Conservation (phyloP, 1,140 invertebrate species). For the Delia radicum region DNA sequence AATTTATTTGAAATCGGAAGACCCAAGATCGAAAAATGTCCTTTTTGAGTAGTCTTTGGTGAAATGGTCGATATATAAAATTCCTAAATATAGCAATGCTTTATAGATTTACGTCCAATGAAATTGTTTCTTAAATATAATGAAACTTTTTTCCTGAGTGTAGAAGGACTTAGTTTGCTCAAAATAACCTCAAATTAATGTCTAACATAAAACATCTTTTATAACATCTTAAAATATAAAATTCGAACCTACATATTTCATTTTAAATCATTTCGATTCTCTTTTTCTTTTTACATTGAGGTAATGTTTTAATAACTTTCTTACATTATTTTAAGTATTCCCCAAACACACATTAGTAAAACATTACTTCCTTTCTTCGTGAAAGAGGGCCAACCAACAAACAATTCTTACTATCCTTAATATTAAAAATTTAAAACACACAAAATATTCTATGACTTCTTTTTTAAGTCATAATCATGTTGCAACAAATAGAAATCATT, state of each 20-base stretch:
- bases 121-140: no score
- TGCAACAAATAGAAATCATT: not conserved
- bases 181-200: no score
- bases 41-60: no score
- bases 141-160: no score
- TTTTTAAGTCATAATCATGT: not conserved
- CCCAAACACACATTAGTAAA: constrained; percentile 14
- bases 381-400: not conserved
- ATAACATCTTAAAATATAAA: not conserved
- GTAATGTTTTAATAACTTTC: not conserved
- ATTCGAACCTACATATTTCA: not conserved
- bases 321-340: constrained; percentile 10
- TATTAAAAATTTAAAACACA: not conserved
- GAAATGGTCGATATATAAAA: no score
- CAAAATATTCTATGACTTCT: not conserved
- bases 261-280: not conserved
- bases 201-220: no score
- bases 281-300: not conserved
- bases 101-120: no score
- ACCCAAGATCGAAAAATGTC: no score
- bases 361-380: not conserved
- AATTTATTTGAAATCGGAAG: no score
- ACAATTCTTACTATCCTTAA: no score
- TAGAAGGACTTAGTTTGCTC: no score
- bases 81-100: no score